These are phyloP conservation scores for Chrysina gloriosa DNA, from an alignment of 2,888 invertebrate genomes.

Conservation along the genomic window DNA sequence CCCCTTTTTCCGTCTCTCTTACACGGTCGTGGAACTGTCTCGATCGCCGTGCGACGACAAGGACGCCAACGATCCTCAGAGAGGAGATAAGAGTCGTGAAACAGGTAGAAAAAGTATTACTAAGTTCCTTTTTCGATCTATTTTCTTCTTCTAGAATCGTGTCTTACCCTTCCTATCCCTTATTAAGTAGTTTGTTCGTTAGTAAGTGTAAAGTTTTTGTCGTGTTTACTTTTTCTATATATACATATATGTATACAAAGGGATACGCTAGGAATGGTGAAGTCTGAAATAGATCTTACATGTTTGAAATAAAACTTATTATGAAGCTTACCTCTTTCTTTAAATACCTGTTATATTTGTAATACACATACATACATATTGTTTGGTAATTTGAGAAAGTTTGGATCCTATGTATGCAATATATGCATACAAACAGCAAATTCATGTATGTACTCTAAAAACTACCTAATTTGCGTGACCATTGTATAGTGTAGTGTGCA, in stretches of 20 bases:
- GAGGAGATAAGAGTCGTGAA: conserved; percentile 33
- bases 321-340: no score
- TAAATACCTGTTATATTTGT: no score
- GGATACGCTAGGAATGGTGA: background rate
- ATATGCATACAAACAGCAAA: no score
- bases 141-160: conserved; percentile 29
- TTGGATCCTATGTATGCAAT: no score
- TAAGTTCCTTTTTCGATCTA: conserved; percentile 34
- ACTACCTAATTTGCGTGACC: no score
- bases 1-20: conserved; percentile 6
- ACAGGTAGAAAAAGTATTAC: conserved; percentile 36
- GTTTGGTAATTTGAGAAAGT: no score
- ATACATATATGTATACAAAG: background rate
- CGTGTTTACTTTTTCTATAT: conserved; percentile 10
- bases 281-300: background rate
- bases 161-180: conserved; percentile 33
- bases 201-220: conserved; percentile 23
- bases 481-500: no score
- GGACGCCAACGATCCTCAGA: background rate
- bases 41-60: background rate
- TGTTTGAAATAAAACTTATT: no score
- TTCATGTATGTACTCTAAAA: no score
- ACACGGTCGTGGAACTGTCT: background rate
- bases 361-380: no score
- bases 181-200: conserved; percentile 34